These are phyloP conservation scores for Erpobdella octoculata DNA, from an alignment of 2,888 invertebrate genomes.

Conservation along the genomic window DNA sequence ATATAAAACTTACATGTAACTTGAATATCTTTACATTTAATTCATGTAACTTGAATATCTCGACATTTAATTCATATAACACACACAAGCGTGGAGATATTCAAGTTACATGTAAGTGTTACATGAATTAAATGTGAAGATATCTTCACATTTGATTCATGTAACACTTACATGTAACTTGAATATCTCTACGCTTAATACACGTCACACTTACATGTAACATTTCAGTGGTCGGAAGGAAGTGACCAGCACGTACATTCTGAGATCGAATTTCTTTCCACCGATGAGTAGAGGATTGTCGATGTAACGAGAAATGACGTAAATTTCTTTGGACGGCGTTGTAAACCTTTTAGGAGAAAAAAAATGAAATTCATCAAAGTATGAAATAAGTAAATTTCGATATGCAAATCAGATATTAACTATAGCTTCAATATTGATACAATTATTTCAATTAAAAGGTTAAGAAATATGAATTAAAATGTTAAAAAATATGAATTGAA, in stretches of 20 bases:
- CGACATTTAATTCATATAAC: too few species aligned
- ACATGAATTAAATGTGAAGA: too few species aligned
- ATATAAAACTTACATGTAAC: too few species aligned
- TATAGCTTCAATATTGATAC: not conserved
- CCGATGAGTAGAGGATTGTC: constrained; percentile 88
- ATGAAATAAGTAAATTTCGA: too few species aligned
- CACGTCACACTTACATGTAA: constrained; percentile 59
- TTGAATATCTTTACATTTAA: too few species aligned
- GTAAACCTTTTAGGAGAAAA: constrained; percentile 44
- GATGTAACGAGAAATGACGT: constrained; percentile 92
- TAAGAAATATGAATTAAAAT: not conserved
- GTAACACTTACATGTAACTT: too few species aligned
- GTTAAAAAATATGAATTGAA: not conserved
- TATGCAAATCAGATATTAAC: too few species aligned
- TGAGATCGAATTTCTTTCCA: constrained; percentile 87
- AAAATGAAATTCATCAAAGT: too few species aligned
- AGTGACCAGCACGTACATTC: constrained; percentile 83
- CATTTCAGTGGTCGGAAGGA: constrained; percentile 86
- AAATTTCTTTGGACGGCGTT: constrained; percentile 55
- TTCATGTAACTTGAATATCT: too few species aligned
- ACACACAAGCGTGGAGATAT: too few species aligned
- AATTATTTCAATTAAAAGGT: not conserved
- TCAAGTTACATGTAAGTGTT: not conserved
- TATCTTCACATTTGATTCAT: too few species aligned
- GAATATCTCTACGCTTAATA: too few species aligned